Conservation (phyloP, 2,888 invertebrate species). For the Melangyna quadrimaculata region DNA sequence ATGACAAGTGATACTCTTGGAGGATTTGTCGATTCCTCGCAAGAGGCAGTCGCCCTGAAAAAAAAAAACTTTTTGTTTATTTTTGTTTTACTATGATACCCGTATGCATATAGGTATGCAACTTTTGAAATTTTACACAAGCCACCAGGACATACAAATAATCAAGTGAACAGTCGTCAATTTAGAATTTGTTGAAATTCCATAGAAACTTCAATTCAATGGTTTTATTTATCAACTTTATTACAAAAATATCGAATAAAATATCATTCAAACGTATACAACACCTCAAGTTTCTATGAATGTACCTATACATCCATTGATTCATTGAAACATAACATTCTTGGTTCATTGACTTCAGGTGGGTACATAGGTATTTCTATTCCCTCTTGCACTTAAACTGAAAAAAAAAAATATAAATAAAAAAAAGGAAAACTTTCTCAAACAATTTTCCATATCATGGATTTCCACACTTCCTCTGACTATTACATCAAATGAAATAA, state of each 20-base stretch:
- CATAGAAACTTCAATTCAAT: no score
- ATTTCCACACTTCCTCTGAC: neutral
- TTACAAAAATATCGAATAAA: neutral
- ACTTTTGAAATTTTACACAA: no score
- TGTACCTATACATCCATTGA: neutral
- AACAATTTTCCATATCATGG: conserved; percentile 10
- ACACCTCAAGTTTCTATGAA: neutral
- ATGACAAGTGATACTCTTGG: no score
- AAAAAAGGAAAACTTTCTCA: neutral
- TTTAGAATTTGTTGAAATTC: no score
- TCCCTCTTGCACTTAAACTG: neutral
- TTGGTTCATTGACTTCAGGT: conserved; percentile 4
- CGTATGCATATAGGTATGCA: no score
- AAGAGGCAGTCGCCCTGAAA: no score
- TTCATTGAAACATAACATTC: neutral
- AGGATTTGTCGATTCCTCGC: no score
- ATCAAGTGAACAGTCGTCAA: no score
- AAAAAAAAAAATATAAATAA: neutral
- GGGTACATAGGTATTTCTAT: neutral
- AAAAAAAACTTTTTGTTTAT: no score
- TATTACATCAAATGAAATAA: conserved; percentile 9
- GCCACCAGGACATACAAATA: no score
- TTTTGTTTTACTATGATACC: no score
- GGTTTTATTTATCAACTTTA: neutral
- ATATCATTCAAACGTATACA: neutral